Percentiles rank a stretch among this genome's conserved stretches.
phyloP scores from a whole-genome alignment of 2,113 vertebrate species.

The Solenodon paradoxus region DNA sequence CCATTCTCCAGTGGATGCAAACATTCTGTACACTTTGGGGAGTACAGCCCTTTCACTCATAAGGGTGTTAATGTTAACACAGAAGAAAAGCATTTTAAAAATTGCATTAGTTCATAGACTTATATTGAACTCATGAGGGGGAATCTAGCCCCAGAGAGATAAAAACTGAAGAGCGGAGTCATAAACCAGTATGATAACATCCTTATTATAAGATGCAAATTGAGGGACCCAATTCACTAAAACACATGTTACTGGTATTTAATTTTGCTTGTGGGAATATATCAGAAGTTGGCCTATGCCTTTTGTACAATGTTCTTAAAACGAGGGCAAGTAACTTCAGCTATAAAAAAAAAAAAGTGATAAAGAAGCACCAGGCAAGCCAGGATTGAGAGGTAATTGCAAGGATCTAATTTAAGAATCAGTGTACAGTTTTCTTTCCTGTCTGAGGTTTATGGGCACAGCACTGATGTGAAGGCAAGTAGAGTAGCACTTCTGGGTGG shows the following conservation, averaged over 20 bases:
- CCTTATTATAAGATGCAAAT: conserved; percentile 90
- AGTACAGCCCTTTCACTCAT: conserved; percentile 77
- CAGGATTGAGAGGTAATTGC: conserved; percentile 66
- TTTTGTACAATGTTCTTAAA: conserved; percentile 77
- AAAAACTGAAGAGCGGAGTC: conserved; percentile 84
- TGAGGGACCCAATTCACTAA: conserved; percentile 87
- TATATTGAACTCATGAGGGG: conserved; percentile 86
- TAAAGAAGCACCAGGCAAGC: conserved; percentile 65
- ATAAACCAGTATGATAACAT: conserved; percentile 88
- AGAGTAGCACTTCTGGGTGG: neutral
- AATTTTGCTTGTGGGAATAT: conserved; percentile 89
- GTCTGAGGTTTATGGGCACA: neutral
- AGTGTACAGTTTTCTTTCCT: conserved; percentile 13
- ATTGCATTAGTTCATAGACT: conserved; percentile 85
- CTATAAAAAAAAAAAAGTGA: conserved; percentile 69
- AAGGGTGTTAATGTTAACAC: conserved; percentile 81
- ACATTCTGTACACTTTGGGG: conserved; percentile 58
- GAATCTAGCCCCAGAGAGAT: conserved; percentile 87
- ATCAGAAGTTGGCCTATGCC: conserved; percentile 83
- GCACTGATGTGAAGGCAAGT: neutral
- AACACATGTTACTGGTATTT: conserved; percentile 89
- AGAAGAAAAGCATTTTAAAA: conserved; percentile 83
- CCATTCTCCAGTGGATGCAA: conserved; percentile 44
- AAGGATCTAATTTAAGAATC: conserved; percentile 53
- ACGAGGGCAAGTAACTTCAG: conserved; percentile 74